These are phyloP conservation scores for Urosaurus nigricauda DNA, from an alignment of 2,797 vertebrate genomes.

Conservation along the genomic window DNA sequence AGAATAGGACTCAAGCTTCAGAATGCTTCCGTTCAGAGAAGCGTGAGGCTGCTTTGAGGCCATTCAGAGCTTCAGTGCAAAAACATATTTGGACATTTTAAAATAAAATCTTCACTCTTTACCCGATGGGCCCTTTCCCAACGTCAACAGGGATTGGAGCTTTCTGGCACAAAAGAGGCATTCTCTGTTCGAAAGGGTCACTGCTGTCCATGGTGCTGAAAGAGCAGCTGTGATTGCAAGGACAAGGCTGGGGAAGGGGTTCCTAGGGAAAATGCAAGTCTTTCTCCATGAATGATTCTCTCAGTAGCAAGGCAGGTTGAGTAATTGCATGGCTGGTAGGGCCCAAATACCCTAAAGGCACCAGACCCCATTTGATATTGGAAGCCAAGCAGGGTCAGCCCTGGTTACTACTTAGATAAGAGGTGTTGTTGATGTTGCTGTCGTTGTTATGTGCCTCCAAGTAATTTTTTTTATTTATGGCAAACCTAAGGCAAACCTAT, in stretches of 20 bases:
- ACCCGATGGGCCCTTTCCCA: not conserved
- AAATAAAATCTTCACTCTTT: not conserved
- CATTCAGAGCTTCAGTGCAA: conserved; percentile 3
- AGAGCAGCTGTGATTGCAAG: not conserved
- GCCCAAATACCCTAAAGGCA: too few species aligned
- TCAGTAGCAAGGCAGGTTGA: not conserved
- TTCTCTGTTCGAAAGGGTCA: not conserved
- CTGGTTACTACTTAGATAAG: too few species aligned
- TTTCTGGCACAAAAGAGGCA: not conserved
- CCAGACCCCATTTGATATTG: too few species aligned
- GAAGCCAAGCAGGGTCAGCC: too few species aligned
- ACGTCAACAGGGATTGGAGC: conserved; percentile 1
- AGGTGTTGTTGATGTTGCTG: too few species aligned
- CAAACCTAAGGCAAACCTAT: too few species aligned
- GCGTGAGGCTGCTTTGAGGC: conserved; percentile 3
- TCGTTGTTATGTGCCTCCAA: too few species aligned
- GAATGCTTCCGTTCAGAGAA: not conserved
- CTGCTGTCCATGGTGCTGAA: conserved; percentile 72
- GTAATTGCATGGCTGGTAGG: not conserved
- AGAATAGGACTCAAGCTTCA: not conserved
- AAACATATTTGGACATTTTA: conserved; percentile 3
- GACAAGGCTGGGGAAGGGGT: not conserved
- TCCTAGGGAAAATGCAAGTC: conserved; percentile 8
- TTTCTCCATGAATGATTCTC: not conserved
- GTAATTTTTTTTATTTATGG: too few species aligned